Percentiles rank a stretch among this genome's conserved stretches.
phyloP scores from a whole-genome alignment of 2,113 vertebrate genomes.

The Taurulus bubalis region DNA sequence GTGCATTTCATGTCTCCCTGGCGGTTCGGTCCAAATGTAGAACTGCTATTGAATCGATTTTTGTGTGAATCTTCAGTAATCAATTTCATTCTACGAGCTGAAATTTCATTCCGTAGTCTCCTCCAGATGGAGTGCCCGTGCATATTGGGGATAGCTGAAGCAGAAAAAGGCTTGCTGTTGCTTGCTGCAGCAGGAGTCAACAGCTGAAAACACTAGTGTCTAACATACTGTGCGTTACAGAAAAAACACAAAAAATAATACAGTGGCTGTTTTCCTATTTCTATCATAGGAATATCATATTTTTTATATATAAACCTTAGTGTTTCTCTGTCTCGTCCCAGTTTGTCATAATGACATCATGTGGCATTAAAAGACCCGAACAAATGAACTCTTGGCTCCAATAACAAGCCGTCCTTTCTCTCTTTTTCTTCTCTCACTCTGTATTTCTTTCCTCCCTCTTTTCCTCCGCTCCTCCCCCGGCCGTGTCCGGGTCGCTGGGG shows the following conservation, averaged over 20 bases:
- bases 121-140: slow-evolving; percentile 67
- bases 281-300: neutral
- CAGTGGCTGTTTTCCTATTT: neutral
- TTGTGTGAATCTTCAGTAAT: slow-evolving; percentile 30
- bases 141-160: slow-evolving; percentile 16
- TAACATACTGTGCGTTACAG: neutral
- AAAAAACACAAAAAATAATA: neutral
- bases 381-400: slow-evolving; percentile 66
- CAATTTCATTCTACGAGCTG: neutral
- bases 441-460: slow-evolving; percentile 16
- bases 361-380: slow-evolving; percentile 44
- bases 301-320: neutral
- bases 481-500: slow-evolving; percentile 76
- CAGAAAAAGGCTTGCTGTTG: slow-evolving; percentile 15
- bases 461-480: slow-evolving; percentile 42
- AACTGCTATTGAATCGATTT: slow-evolving; percentile 5
- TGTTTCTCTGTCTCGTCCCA: slow-evolving; percentile 23
- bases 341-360: slow-evolving; percentile 55
- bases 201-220: slow-evolving; percentile 16
- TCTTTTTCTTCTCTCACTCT: slow-evolving; percentile 7
- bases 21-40: neutral
- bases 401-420: slow-evolving; percentile 61
- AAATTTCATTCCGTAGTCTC: neutral
- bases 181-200: slow-evolving; percentile 13
- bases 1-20: slow-evolving; percentile 5